A percentile compares a stretch with the other conserved stretches of the same genome.
Evolutionary conservation across 2,797 vertebrate genomes (phyloP).

Genomic region (Percopsis omiscomaycus): DNA sequence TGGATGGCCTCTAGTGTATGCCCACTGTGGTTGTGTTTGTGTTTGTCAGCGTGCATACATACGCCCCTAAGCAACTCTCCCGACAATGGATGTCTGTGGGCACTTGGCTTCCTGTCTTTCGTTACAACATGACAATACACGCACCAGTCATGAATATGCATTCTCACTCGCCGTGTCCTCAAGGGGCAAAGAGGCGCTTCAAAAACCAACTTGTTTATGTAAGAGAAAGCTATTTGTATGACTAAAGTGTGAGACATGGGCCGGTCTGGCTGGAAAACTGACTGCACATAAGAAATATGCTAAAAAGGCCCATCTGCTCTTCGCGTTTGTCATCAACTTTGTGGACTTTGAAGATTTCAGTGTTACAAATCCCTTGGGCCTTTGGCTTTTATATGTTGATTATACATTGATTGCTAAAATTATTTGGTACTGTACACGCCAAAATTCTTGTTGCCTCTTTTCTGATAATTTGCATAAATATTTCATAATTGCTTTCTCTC

Average conservation of each 20-base stretch:
- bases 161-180: slow-evolving; percentile 29
- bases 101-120: slow-evolving; percentile 14
- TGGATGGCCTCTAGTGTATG: slow-evolving; percentile 35
- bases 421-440: no score
- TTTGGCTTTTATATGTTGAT: no score
- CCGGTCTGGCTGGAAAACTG: slow-evolving; percentile 36
- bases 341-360: not conserved
- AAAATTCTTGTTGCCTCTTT: no score
- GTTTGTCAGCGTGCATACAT: slow-evolving; percentile 7
- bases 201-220: slow-evolving; percentile 51
- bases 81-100: slow-evolving; percentile 4
- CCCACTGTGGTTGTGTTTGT: slow-evolving; percentile 1
- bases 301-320: slow-evolving; percentile 32
- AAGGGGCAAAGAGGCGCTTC: slow-evolving; percentile 15
- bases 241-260: slow-evolving; percentile 26
- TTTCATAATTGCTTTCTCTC: no score
- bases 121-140: slow-evolving; percentile 48
- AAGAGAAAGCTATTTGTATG: slow-evolving; percentile 28
- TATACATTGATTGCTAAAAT: no score
- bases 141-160: slow-evolving; percentile 50
- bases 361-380: no score
- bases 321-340: slow-evolving; percentile 17
- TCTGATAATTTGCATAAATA: no score
- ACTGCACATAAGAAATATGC: slow-evolving; percentile 37
- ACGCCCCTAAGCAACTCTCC: not conserved